A percentile compares a stretch with the other conserved stretches of the same genome.
Evolutionary conservation across 2,888 invertebrate species (phyloP).

Genomic region (Acleris cristana): DNA sequence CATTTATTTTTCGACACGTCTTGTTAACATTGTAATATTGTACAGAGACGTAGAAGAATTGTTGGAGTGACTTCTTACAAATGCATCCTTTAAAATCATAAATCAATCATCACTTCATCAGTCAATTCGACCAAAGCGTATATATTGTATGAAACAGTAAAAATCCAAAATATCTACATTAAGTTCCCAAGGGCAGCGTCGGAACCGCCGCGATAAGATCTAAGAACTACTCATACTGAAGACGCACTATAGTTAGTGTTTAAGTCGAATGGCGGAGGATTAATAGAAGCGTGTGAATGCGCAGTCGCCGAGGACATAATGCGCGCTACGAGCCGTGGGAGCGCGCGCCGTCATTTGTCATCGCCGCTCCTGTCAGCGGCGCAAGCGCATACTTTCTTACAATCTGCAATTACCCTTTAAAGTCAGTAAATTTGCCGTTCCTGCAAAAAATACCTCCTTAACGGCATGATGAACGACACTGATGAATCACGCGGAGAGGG

Average conservation of each 20-base stretch:
- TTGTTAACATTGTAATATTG: no score
- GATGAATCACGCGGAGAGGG: slow-evolving; percentile 47
- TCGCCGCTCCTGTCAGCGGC: slow-evolving; percentile 72
- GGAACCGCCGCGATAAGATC: no score
- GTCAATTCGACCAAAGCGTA: no score
- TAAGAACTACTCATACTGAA: no score
- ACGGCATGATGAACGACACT: slow-evolving; percentile 63
- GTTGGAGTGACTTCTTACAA: no score
- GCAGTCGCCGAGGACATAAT: slow-evolving; percentile 9
- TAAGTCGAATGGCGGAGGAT: slow-evolving; percentile 1
- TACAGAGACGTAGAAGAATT: no score
- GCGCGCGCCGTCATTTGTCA: slow-evolving; percentile 72
- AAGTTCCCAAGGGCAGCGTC: no score
- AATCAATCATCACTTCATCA: no score
- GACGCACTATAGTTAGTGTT: neutral
- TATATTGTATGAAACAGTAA: no score
- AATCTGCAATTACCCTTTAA: slow-evolving; percentile 76
- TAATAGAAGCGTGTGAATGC: slow-evolving; percentile 16
- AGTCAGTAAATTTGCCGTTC: slow-evolving; percentile 69
- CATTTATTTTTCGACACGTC: no score
- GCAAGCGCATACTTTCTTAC: slow-evolving; percentile 72
- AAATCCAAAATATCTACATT: no score
- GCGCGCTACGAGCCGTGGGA: slow-evolving; percentile 21
- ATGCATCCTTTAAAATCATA: no score
- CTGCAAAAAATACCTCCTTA: slow-evolving; percentile 56